Evolutionary conservation across 2,888 invertebrate species (phyloP).

Genomic region (Altica lythri): DNA sequence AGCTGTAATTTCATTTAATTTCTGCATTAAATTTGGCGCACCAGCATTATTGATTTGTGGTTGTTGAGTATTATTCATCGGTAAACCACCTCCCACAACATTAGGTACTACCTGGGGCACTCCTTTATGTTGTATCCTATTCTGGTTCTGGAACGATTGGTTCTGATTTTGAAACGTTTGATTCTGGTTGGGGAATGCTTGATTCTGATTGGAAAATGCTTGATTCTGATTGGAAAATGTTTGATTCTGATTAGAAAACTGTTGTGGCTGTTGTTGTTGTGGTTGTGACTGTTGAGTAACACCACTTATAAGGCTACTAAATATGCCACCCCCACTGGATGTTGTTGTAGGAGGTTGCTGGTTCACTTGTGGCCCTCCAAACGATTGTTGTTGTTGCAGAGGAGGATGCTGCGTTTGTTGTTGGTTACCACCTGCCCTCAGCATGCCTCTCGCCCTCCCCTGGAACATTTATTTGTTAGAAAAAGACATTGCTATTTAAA

Average conservation of each 20-base stretch:
- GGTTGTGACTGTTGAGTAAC: conserved; percentile 31
- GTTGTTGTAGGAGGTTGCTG: conserved; percentile 43
- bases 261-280: conserved; percentile 45
- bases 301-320: conserved; percentile 42
- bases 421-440: conserved; percentile 61
- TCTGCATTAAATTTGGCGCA: conserved; percentile 82
- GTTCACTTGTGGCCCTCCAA: conserved; percentile 32
- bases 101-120: conserved; percentile 61
- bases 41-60: conserved; percentile 56
- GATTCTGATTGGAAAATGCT: conserved; percentile 52
- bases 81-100: conserved; percentile 44
- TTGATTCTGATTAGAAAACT: conserved; percentile 36
- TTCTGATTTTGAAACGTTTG: conserved; percentile 43
- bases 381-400: conserved; percentile 44
- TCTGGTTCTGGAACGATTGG: conserved; percentile 39
- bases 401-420: conserved; percentile 47
- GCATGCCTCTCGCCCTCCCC: conserved; percentile 68
- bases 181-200: conserved; percentile 49
- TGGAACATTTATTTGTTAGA: conserved; percentile 44
- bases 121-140: conserved; percentile 57
- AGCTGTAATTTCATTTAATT: conserved; percentile 85
- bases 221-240: conserved; percentile 43
- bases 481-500: too few relatives aligned
- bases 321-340: conserved; percentile 35
- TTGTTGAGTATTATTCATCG: conserved; percentile 41